Conservation (phyloP, 2,888 invertebrate genomes). For the Dynastes tityus region DNA sequence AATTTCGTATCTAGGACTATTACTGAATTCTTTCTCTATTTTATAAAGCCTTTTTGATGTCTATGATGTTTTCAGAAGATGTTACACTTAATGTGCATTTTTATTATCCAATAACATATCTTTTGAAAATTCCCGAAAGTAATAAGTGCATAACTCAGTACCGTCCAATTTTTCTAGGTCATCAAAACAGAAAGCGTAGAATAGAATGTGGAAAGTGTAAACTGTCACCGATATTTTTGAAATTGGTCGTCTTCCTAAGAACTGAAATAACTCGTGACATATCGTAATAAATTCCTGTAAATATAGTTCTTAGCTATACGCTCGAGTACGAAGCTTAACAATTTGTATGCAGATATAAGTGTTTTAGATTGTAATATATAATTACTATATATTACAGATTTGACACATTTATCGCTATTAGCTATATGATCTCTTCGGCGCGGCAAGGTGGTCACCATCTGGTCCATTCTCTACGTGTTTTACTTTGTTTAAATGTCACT, state of each 20-base stretch:
- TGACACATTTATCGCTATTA: neutral
- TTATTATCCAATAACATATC: constrained; percentile 5
- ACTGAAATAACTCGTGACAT: neutral
- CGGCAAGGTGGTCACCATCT: constrained; percentile 1
- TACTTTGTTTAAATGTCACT: neutral
- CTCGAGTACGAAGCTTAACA: neutral
- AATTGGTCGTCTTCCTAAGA: neutral
- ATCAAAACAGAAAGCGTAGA: neutral
- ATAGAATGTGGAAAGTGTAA: neutral
- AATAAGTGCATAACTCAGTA: neutral
- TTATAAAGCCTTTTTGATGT: neutral
- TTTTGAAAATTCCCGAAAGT: neutral
- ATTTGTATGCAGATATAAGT: neutral
- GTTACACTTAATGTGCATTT: neutral
- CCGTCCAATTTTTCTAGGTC: constrained; percentile 5
- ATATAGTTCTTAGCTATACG: neutral
- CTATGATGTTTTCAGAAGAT: neutral
- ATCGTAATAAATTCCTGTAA: neutral
- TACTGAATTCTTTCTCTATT: neutral
- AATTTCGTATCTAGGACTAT: neutral
- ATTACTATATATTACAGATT: neutral
- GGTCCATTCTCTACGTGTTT: neutral
- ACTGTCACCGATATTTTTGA: constrained; percentile 6
- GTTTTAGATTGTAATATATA: neutral
- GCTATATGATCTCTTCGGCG: neutral